Conservation (phyloP, 1,140 invertebrate genomes). For the Bombus huntii region DNA sequence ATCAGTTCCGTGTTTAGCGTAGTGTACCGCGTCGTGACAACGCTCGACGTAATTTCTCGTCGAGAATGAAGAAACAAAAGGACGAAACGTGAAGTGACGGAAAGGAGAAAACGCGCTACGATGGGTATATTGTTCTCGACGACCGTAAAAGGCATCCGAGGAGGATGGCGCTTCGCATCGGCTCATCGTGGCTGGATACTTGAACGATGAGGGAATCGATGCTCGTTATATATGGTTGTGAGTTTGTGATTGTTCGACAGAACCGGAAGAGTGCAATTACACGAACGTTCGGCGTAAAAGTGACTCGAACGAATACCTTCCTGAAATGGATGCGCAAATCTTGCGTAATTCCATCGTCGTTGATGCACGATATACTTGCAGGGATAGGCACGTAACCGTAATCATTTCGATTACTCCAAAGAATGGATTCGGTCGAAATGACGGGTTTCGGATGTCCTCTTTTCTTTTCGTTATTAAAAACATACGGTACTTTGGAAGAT, state of each 20-base stretch:
- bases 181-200: constrained; percentile 35
- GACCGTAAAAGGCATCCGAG: constrained; percentile 7
- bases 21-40: neutral
- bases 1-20: neutral
- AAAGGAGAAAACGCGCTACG: neutral
- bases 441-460: too few species aligned
- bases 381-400: too few species aligned
- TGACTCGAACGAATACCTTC: too few species aligned
- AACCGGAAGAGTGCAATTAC: constrained; percentile 51
- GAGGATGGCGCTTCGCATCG: constrained; percentile 28
- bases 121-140: constrained; percentile 31
- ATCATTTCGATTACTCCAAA: too few species aligned
- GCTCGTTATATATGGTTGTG: constrained; percentile 29
- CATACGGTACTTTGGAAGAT: too few species aligned
- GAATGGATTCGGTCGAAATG: too few species aligned
- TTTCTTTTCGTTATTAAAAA: too few species aligned
- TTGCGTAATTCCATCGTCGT: neutral
- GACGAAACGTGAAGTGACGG: neutral
- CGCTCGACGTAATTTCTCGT: too few species aligned
- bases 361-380: too few species aligned
- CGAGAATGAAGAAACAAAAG: too few species aligned
- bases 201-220: constrained; percentile 50
- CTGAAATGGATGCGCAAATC: too few species aligned
- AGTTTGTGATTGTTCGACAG: constrained; percentile 48
- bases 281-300: neutral